These are phyloP conservation scores for Microvelia longipes DNA, from an alignment of 1,140 invertebrate genomes.

Conservation along the genomic window DNA sequence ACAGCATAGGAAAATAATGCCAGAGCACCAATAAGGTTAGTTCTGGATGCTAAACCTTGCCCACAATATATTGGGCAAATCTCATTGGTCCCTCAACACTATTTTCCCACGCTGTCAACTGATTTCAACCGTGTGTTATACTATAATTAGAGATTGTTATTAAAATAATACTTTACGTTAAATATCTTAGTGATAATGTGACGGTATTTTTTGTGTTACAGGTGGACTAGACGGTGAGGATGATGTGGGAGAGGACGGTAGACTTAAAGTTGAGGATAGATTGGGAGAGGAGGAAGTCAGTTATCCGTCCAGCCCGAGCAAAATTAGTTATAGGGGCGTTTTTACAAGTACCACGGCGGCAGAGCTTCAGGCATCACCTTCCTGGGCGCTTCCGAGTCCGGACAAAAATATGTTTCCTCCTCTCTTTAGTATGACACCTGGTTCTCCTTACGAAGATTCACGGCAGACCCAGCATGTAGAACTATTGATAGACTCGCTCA, in stretches of 20 bases:
- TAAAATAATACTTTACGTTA: too few species aligned
- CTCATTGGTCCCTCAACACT: too few species aligned
- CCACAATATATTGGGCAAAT: too few species aligned
- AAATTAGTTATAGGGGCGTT: slow-evolving; percentile 51
- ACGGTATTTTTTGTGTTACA: too few species aligned
- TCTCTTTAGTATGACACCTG: slow-evolving; percentile 33
- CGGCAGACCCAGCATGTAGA: slow-evolving; percentile 33
- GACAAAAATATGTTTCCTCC: slow-evolving; percentile 42
- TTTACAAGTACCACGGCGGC: slow-evolving; percentile 47
- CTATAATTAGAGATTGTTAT: too few species aligned
- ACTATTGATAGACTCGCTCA: slow-evolving; percentile 40
- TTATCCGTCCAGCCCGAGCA: slow-evolving; percentile 30
- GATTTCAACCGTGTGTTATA: too few species aligned
- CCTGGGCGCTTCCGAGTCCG: slow-evolving; percentile 42
- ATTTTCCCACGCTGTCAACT: too few species aligned
- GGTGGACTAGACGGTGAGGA: slow-evolving; percentile 46
- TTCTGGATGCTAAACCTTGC: too few species aligned
- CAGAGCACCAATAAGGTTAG: too few species aligned
- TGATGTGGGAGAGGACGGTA: slow-evolving; percentile 36
- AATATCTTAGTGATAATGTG: too few species aligned
- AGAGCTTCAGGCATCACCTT: slow-evolving; percentile 25
- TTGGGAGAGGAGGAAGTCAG: slow-evolving; percentile 28
- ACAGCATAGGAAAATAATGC: too few species aligned
- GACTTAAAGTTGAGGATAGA: slow-evolving; percentile 52
- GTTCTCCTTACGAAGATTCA: slow-evolving; percentile 35